Conservation (phyloP, 1,140 invertebrate species). For the Liolophura sinensis region DNA sequence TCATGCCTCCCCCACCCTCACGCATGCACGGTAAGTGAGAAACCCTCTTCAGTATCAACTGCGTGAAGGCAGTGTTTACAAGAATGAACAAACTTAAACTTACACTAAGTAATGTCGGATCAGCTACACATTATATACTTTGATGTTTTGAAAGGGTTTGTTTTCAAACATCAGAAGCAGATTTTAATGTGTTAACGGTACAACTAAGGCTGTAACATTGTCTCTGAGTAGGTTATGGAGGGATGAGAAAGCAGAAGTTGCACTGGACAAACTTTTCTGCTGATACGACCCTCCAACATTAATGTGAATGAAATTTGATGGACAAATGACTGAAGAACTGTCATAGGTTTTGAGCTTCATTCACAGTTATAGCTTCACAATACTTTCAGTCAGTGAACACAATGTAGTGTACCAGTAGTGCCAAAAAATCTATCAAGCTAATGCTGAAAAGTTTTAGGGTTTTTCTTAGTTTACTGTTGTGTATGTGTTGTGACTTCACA, state of each 20-base stretch:
- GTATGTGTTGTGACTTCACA: not conserved
- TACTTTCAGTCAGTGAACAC: not conserved
- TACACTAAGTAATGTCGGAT: conserved; percentile 4
- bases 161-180: not conserved
- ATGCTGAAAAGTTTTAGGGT: not conserved
- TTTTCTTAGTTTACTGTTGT: not conserved
- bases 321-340: not conserved
- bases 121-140: not conserved
- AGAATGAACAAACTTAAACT: not conserved
- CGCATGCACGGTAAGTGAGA: conserved; percentile 17
- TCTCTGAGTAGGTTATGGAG: not conserved
- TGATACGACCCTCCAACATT: conserved; percentile 1
- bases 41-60: not conserved
- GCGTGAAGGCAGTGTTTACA: not conserved
- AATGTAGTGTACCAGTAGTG: not conserved
- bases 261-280: not conserved
- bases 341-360: not conserved
- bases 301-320: not conserved
- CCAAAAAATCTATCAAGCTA: not conserved
- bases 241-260: not conserved
- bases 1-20: conserved; percentile 45
- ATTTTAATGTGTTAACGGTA: not conserved
- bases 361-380: not conserved
- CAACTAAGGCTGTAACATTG: not conserved
- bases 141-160: not conserved